Base-by-base conservation (phyloP, 2,113 vertebrate genomes). In the Ramphastos sulfuratus region DNA sequence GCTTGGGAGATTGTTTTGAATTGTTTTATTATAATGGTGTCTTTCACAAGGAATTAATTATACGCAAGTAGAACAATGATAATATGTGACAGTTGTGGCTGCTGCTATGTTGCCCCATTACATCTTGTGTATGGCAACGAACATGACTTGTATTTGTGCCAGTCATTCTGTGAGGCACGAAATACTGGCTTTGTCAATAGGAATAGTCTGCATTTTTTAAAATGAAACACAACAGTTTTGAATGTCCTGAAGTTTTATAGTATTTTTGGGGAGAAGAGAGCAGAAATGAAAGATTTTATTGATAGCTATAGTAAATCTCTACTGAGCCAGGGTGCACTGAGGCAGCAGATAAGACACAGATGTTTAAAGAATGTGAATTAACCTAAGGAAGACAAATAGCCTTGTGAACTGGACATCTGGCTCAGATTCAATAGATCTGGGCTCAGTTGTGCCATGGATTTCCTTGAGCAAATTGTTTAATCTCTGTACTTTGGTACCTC, bases 31-130 rank as follows among this genome's bases (percentile, higher is more conserved):
- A 46, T 69, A 88, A 86, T 55, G 21, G 8, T 78, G 85, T 55
- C 33, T 94, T 95, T 92, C 93, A 89, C 4, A 35, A 92, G 69
- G 65, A 85, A 91, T 94, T 90, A 94, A 90, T 92, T 90, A 42
- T 35, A 64, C 78, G 65, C 79, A 83, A 85, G 54, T 20, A 69
- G 61, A 88, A 35, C 50, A 94, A 60, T 83, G 91, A 85, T 92
- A 92, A 64, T 85, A 69, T 50, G 65, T 92, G 82, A 64, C 91
- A 85, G 72, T 81, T 5, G 5, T 85, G 93, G 82, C 35, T 94
- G 69, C 82, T 89, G 58, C 61, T 75, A 61, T 52, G 69, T 75
- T 80, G 72, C 76, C 91, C 72, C 79, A 55, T 91, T 94, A 87
- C 79, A 61, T 83, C 82, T 83, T 94, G 79, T 92, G 96, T 95